Evolutionary conservation across 2,113 vertebrate genomes (phyloP), one percentile per base, ranked within the genome.

Genomic region (Loxodonta africana): DNA sequence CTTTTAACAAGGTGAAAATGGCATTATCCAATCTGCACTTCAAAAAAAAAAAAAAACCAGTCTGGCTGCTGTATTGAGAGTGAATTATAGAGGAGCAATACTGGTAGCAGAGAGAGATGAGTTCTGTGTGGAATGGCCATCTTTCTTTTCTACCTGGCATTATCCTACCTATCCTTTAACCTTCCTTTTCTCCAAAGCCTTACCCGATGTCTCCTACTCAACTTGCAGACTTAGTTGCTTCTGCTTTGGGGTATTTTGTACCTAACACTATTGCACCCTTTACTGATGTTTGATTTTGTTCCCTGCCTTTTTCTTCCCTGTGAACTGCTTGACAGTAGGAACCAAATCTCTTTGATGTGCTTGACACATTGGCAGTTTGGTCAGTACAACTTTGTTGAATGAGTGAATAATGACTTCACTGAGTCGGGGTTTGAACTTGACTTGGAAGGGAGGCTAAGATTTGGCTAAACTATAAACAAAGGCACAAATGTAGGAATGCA

Each of bases 1-100:
- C 78, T 86, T 95, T 84, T 62, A 94, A 89, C 26, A 76, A 92
- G 48, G 28, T 33, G 28, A 84, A 65, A 51, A 51, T 57, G 41
- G 6, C 90, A 80, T 76, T 69, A 37, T 91, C 12, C 5, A 83
- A 74, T 93, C 78, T 91, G 90, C 67, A 74, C 95, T 89, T 94
- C 18, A 11, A 11, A 11, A 57, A 57, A 57, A 11, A 57, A 44
- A 20, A 92, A 57, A 62, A 76, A 92, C 44, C 20, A 51, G 4
- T 25, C 37, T 88, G 77, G 65, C 57, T 90, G 28, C 73, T 73
- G 20, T 20, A 18, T 71, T 85, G 82, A 85, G 90, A 88, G 57
- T 88, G 69, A 86, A 93, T 76, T 62, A 26, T 26, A 80, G 81
- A 88, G 33, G 48, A 83, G 18, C 30, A 14, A 4, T 26, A 12